These are phyloP conservation scores for Sphaerophoria rueppellii DNA, from an alignment of 2,888 invertebrate genomes.

Conservation along the genomic window DNA sequence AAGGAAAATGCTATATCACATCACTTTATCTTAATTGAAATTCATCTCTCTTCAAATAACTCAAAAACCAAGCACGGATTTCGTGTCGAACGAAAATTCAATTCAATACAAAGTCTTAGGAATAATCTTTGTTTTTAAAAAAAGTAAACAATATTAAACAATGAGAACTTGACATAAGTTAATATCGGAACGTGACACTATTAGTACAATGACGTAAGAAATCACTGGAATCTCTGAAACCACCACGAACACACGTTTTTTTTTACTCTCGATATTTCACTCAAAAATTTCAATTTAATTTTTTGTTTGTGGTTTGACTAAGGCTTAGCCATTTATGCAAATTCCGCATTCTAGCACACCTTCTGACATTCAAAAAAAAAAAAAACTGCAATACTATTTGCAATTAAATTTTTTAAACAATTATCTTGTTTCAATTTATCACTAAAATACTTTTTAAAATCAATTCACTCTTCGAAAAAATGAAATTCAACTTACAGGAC, in stretches of 20 bases:
- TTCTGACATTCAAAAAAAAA: background rate
- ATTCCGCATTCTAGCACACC: slow-evolving; percentile 7
- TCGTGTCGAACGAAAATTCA: no score
- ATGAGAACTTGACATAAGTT: background rate
- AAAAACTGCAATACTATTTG: background rate
- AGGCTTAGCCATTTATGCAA: background rate
- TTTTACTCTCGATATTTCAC: background rate
- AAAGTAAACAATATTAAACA: background rate
- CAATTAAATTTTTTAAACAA: background rate
- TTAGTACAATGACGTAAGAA: background rate
- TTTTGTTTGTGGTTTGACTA: background rate
- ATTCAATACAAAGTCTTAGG: background rate
- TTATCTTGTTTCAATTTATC: background rate
- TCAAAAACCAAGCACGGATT: background rate
- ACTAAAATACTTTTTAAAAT: background rate
- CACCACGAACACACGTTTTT: background rate
- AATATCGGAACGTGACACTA: background rate
- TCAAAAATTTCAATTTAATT: background rate
- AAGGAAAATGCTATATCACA: background rate
- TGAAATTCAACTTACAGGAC: slow-evolving; percentile 51
- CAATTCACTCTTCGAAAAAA: background rate
- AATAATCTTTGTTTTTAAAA: background rate
- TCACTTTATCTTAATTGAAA: slow-evolving; percentile 28
- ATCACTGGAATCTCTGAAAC: background rate
- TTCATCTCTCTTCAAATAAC: slow-evolving; percentile 1